These are phyloP conservation scores for Crossaster papposus DNA, from an alignment of 53 echinoderm and acorn worm species.

Conservation along the genomic window DNA sequence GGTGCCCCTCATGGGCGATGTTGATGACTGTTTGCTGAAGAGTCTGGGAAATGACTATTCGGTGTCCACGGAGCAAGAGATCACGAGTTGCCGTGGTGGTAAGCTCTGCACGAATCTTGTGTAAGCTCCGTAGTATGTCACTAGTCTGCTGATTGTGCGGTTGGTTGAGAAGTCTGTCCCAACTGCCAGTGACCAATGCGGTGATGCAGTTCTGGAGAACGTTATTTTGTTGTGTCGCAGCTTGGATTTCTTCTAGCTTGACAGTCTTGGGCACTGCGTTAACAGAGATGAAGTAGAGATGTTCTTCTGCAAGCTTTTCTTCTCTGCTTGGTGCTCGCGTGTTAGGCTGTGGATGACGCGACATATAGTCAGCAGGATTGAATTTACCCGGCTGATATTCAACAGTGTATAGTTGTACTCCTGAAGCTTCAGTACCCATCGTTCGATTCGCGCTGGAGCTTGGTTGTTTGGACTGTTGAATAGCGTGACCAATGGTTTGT, in stretches of 20 bases:
- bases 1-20: constrained; percentile 41
- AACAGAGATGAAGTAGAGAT: constrained; percentile 39
- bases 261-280: constrained; percentile 38
- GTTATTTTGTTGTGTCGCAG: constrained; percentile 23
- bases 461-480: constrained; percentile 52
- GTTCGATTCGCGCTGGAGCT: constrained; percentile 60
- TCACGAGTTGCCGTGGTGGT: constrained; percentile 56
- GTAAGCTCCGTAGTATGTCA: constrained; percentile 3
- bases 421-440: constrained; percentile 66
- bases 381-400: constrained; percentile 56
- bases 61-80: constrained; percentile 65
- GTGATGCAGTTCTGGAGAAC: constrained; percentile 12
- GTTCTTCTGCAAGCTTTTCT: background rate
- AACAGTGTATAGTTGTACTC: constrained; percentile 54
- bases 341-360: constrained; percentile 51
- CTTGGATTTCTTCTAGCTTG: constrained; percentile 30
- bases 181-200: constrained; percentile 22
- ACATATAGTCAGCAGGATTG: constrained; percentile 75
- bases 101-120: constrained; percentile 30
- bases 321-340: constrained; percentile 5
- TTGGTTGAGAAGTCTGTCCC: constrained; percentile 10
- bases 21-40: constrained; percentile 44
- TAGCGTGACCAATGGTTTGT: constrained; percentile 59
- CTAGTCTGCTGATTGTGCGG: constrained; percentile 36
- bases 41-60: constrained; percentile 70